Conservation (phyloP, 2,797 vertebrate genomes). For the Muraenolepis orangiensis region DNA sequence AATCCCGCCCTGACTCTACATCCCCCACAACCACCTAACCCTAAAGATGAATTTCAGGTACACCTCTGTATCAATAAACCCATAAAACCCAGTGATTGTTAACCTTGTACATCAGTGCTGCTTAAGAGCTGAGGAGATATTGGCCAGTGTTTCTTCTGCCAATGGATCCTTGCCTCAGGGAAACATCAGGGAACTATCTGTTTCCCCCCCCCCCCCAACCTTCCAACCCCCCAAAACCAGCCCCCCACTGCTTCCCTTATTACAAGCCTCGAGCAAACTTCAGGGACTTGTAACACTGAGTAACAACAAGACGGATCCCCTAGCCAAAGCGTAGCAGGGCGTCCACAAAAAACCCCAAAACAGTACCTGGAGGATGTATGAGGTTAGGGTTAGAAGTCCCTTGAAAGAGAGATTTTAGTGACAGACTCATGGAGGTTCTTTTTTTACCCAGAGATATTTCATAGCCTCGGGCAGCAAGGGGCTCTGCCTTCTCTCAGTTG, state of each 20-base stretch:
- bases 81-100: slow-evolving; percentile 7
- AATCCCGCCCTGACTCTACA: not conserved
- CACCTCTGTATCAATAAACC: not conserved
- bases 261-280: slow-evolving; percentile 52
- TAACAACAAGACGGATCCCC: slow-evolving; percentile 54
- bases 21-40: not conserved
- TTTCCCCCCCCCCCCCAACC: slow-evolving; percentile 36
- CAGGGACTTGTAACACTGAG: slow-evolving; percentile 62
- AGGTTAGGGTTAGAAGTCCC: slow-evolving; percentile 19
- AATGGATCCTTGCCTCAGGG: slow-evolving; percentile 39
- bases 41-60: not conserved
- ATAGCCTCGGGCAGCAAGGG: slow-evolving; percentile 38
- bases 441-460: slow-evolving; percentile 35
- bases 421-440: slow-evolving; percentile 37
- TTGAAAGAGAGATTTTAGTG: slow-evolving; percentile 42
- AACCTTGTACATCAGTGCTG: slow-evolving; percentile 30
- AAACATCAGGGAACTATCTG: slow-evolving; percentile 44
- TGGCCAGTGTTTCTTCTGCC: slow-evolving; percentile 28
- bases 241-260: slow-evolving; percentile 44
- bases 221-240: not conserved
- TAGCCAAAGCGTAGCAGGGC: slow-evolving; percentile 34
- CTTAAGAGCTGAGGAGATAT: slow-evolving; percentile 41
- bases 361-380: slow-evolving; percentile 42
- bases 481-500: slow-evolving; percentile 45
- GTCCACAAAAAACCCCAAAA: slow-evolving; percentile 18